These are phyloP conservation scores for Panurus biarmicus DNA, from an alignment of 2,113 vertebrate species.

Conservation along the genomic window DNA sequence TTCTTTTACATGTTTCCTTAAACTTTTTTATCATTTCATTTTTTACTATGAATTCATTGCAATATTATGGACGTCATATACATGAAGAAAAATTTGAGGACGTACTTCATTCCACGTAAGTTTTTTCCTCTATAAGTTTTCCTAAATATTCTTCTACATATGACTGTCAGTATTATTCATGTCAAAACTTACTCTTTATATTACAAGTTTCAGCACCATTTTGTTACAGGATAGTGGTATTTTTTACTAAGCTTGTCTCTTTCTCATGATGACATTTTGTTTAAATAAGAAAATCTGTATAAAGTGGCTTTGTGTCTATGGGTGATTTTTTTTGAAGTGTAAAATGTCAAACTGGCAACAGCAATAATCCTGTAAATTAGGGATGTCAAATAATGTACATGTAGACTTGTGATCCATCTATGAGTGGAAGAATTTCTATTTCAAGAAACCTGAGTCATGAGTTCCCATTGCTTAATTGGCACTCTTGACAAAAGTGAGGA, in stretches of 20 bases:
- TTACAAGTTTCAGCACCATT: not conserved
- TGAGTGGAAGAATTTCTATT: slow-evolving; percentile 35
- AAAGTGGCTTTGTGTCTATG: slow-evolving; percentile 54
- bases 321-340: slow-evolving; percentile 61
- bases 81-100: not conserved
- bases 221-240: not conserved
- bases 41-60: not conserved
- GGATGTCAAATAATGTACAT: slow-evolving; percentile 46
- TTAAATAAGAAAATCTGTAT: slow-evolving; percentile 63
- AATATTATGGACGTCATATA: not conserved
- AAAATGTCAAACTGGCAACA: slow-evolving; percentile 62
- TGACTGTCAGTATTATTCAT: not conserved
- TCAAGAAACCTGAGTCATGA: slow-evolving; percentile 25
- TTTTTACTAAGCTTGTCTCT: slow-evolving; percentile 18
- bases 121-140: not conserved
- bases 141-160: not conserved
- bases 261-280: slow-evolving; percentile 43
- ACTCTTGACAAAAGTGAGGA: slow-evolving; percentile 15
- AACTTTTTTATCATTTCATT: not conserved
- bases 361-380: slow-evolving; percentile 44
- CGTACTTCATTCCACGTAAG: not conserved
- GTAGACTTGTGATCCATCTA: slow-evolving; percentile 56
- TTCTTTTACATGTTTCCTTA: not conserved
- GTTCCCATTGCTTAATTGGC: slow-evolving; percentile 29
- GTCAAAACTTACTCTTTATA: not conserved